Conservation (phyloP, 2,888 invertebrate species). For the Yponomeuta evonymella region DNA sequence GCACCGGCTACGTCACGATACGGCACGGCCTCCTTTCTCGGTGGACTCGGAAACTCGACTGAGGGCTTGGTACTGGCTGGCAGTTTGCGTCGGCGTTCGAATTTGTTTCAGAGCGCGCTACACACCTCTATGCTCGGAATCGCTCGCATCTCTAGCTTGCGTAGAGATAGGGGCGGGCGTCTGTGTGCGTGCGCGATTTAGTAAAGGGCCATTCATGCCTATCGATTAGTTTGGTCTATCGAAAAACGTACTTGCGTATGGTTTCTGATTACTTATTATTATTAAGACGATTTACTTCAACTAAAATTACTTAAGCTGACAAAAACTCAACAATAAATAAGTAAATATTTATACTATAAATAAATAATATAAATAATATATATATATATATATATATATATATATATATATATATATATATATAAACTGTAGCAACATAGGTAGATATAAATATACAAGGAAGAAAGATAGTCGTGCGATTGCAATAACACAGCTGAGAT, state of each 20-base stretch:
- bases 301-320: no score
- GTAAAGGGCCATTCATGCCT: neutral
- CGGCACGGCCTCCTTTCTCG: slow-evolving; percentile 11
- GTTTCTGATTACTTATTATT: no score
- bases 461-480: no score
- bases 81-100: neutral
- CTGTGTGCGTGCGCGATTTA: slow-evolving; percentile 21
- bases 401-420: no score
- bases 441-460: no score
- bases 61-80: neutral
- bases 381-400: no score
- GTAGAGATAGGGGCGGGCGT: slow-evolving; percentile 11
- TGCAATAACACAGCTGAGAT: no score
- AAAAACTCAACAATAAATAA: no score
- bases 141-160: slow-evolving; percentile 27
- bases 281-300: no score
- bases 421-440: no score
- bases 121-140: slow-evolving; percentile 11
- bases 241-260: neutral
- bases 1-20: slow-evolving; percentile 46
- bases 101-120: slow-evolving; percentile 4
- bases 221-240: neutral
- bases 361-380: no score
- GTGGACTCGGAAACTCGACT: slow-evolving; percentile 1
- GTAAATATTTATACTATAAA: no score